Base-by-base conservation (phyloP, 2,888 invertebrate genomes). In the Ptychoptera albimana region DNA sequence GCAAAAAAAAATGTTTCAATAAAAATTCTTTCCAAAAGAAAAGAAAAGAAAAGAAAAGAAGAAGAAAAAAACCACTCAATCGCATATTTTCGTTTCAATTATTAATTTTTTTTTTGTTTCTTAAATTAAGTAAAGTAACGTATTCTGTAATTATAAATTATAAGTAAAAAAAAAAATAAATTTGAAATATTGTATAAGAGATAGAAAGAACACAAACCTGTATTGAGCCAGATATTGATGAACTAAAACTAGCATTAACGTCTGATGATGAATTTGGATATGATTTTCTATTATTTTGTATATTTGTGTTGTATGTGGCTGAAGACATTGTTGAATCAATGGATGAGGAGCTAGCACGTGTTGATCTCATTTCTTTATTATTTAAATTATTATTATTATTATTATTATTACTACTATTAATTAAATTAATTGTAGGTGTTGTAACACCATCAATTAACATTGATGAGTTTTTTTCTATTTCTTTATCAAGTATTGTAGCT, bases 191-290 rank as follows among this genome's bases (percentile, higher is more conserved):
- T 41, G 2, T 40, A 31, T 30, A 41, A 2, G 34, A 23, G 36
- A 29, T 16, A 45, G n/a, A n/a, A 38, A 38, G 46, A 46, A 11
- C 11, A 46, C 60, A 58, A 55, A 64, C 64, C 64, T 64, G 64
- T 51, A 64, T 60, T 47, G 64, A 63, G 46, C 63, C 64, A 49
- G 64, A 60, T 44, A 64, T 60, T n/a, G 64, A 64, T 47, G 64
- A 64, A 52, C 63, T 63, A 50, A 64, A 64, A 52, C 64, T 64
- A 44, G 57, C 59, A 51, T 61, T 63, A 54, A 62, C 23, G 23
- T 23, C 23, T 23, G 23, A 23, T 23, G 23, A 60, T 48, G 53
- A 54, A 52, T 58, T 56, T 48, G 57, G 56, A 48, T 54, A 58
- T 48, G 57, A 57, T 46, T 59, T 59, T 49, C 58, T 49, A 48